Evolutionary conservation across 2,113 vertebrate genomes (phyloP).

Genomic region (Heptranchias perlo): DNA sequence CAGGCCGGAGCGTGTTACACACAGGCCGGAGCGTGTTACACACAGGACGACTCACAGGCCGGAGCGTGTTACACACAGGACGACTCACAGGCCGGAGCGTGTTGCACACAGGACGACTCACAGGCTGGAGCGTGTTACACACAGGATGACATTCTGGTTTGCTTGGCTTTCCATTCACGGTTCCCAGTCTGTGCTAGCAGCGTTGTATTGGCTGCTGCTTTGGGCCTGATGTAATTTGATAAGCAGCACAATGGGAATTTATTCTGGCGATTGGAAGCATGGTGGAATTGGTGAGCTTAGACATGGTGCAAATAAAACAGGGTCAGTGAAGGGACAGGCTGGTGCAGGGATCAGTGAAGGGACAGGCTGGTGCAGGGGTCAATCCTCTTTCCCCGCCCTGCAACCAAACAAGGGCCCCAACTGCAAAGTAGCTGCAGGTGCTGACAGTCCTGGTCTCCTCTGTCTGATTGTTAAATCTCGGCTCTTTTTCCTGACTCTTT

Average conservation of each 20-base stretch:
- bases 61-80: no score
- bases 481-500: background rate
- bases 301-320: background rate
- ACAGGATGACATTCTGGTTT: background rate
- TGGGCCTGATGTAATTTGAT: background rate
- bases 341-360: background rate
- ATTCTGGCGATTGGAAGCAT: background rate
- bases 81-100: no score
- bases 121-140: background rate
- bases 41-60: background rate
- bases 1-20: background rate
- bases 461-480: no score
- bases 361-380: background rate
- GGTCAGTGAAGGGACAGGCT: background rate
- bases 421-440: background rate
- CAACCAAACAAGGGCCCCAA: background rate
- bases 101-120: no score
- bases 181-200: background rate
- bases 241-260: background rate
- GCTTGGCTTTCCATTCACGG: background rate
- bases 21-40: background rate
- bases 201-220: background rate
- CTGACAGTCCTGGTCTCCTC: no score
- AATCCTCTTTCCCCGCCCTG: background rate
- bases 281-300: background rate